phyloP scores from a whole-genome alignment of 1,140 invertebrate species.

The Hyles euphorbiae region DNA sequence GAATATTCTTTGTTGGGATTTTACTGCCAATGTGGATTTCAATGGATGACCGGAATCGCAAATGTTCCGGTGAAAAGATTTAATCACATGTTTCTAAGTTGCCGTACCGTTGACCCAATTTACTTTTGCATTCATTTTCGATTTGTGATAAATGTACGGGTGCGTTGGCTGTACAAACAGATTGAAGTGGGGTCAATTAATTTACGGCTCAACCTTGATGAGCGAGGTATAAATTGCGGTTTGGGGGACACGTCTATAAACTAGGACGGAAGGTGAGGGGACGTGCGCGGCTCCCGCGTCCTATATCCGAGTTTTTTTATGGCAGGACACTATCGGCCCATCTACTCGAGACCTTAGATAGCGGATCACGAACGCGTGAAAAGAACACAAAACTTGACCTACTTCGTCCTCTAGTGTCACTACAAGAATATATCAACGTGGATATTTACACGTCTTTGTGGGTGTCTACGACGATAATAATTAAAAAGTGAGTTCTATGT shows the following conservation, averaged over 20 bases:
- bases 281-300: slow-evolving; percentile 46
- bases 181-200: slow-evolving; percentile 29
- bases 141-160: no score
- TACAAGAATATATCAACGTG: neutral
- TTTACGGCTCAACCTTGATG: slow-evolving; percentile 21
- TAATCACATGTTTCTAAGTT: no score
- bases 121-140: no score
- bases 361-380: slow-evolving; percentile 50
- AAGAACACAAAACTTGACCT: slow-evolving; percentile 47
- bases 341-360: slow-evolving; percentile 60
- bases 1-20: no score
- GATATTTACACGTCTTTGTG: neutral
- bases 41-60: no score
- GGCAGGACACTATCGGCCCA: slow-evolving; percentile 63
- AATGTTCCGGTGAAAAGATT: no score
- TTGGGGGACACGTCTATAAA: slow-evolving; percentile 55
- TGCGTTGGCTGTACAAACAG: no score
- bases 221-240: slow-evolving; percentile 40
- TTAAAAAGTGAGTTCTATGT: no score
- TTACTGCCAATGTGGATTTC: slow-evolving; percentile 1
- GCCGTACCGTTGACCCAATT: no score
- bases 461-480: no score
- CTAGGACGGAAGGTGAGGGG: slow-evolving; percentile 54
- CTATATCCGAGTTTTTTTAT: slow-evolving; percentile 66
- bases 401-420: slow-evolving; percentile 21